Evolutionary conservation across 1,140 invertebrate genomes (phyloP).

Genomic region (Alviniconcha marisindica): DNA sequence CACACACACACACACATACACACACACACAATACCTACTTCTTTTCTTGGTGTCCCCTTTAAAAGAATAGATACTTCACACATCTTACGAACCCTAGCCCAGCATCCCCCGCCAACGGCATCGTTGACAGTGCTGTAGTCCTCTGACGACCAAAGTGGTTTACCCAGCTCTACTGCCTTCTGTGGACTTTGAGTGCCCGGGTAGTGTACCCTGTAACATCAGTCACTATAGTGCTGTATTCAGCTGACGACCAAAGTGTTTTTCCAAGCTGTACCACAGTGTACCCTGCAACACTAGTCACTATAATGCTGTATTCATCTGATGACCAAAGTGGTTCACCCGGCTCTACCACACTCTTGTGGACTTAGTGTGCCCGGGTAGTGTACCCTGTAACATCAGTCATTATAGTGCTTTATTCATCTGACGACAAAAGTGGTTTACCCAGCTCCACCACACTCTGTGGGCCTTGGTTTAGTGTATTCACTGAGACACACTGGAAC

Average conservation of each 20-base stretch:
- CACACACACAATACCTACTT: neutral
- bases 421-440: no score
- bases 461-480: neutral
- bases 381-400: no score
- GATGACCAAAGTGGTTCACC: conserved; percentile 70
- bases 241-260: no score
- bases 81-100: conserved; percentile 74
- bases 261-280: conserved; percentile 44
- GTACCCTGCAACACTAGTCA: no score
- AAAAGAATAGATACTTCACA: no score
- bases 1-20: neutral
- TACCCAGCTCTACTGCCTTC: conserved; percentile 42
- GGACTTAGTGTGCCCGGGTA: no score
- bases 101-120: conserved; percentile 71
- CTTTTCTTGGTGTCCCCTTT: neutral
- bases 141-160: conserved; percentile 72
- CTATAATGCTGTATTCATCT: conserved; percentile 72
- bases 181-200: no score
- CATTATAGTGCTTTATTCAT: no score
- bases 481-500: conserved; percentile 66
- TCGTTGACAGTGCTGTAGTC: conserved; percentile 74
- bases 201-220: no score
- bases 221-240: no score
- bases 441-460: conserved; percentile 46
- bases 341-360: conserved; percentile 10